Conservation (phyloP, 2,113 vertebrate species). For the Monopterus albus region DNA sequence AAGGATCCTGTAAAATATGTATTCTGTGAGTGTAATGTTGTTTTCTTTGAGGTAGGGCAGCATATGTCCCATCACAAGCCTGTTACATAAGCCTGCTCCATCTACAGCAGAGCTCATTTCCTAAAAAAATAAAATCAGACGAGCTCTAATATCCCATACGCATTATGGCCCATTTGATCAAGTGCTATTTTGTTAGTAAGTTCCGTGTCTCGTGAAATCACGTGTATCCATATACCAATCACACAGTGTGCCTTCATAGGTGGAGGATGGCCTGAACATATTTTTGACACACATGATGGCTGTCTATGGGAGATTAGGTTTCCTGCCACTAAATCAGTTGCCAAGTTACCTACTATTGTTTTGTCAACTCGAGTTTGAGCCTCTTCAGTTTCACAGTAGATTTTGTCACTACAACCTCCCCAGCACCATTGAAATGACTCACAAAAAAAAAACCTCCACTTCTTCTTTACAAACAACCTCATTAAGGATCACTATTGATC, state of each 20-base stretch:
- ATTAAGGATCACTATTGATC: constrained; percentile 78
- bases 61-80: constrained; percentile 55
- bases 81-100: constrained; percentile 63
- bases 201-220: constrained; percentile 23
- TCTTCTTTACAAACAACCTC: constrained; percentile 68
- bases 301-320: neutral
- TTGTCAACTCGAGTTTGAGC: constrained; percentile 14
- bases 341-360: constrained; percentile 37
- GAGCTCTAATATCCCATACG: constrained; percentile 3
- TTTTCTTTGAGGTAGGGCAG: constrained; percentile 9
- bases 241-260: neutral
- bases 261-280: neutral
- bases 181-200: constrained; percentile 37
- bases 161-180: constrained; percentile 34
- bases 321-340: constrained; percentile 17
- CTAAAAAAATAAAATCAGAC: constrained; percentile 7
- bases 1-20: constrained; percentile 12
- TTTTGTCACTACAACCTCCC: constrained; percentile 1
- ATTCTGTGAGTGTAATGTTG: neutral
- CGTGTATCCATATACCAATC: constrained; percentile 2
- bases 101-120: constrained; percentile 32
- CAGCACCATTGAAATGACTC: constrained; percentile 17
- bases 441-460: constrained; percentile 9
- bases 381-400: constrained; percentile 22
- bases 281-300: constrained; percentile 4